These are phyloP conservation scores for Epizoanthus stellaris DNA, from an alignment of 92 coral and sea anemone species.

Conservation along the genomic window DNA sequence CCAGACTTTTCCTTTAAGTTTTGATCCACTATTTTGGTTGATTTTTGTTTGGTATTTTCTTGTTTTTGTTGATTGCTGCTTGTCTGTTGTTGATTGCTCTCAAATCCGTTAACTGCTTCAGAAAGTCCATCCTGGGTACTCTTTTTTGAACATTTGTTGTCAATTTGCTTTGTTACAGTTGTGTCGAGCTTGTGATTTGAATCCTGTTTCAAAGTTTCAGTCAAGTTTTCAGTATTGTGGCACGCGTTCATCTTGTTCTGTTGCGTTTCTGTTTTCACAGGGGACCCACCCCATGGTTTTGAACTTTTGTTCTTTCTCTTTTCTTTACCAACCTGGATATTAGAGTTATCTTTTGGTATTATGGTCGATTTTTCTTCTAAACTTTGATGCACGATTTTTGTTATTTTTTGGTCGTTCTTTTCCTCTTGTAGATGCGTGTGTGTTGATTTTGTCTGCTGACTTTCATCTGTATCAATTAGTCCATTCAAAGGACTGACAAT, in stretches of 20 bases:
- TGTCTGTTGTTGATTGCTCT: not conserved
- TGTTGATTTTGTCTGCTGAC: not conserved
- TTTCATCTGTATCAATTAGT: not conserved
- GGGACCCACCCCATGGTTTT: not conserved
- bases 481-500: not conserved
- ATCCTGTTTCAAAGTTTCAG: too few species aligned
- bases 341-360: conserved; percentile 6
- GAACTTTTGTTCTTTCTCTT: not conserved
- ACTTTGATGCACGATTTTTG: not conserved
- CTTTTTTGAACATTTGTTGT: not conserved
- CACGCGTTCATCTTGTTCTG: not conserved
- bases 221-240: not conserved
- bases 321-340: not conserved
- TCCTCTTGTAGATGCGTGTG: not conserved
- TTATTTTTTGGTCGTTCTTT: not conserved
- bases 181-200: too few species aligned
- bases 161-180: too few species aligned
- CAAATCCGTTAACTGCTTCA: not conserved
- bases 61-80: too few species aligned
- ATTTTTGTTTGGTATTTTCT: too few species aligned
- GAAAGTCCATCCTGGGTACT: not conserved
- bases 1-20: too few species aligned
- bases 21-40: too few species aligned
- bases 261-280: not conserved
- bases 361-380: not conserved